Conservation (phyloP, 2,797 vertebrate species). For the Cirrhinus molitorella region DNA sequence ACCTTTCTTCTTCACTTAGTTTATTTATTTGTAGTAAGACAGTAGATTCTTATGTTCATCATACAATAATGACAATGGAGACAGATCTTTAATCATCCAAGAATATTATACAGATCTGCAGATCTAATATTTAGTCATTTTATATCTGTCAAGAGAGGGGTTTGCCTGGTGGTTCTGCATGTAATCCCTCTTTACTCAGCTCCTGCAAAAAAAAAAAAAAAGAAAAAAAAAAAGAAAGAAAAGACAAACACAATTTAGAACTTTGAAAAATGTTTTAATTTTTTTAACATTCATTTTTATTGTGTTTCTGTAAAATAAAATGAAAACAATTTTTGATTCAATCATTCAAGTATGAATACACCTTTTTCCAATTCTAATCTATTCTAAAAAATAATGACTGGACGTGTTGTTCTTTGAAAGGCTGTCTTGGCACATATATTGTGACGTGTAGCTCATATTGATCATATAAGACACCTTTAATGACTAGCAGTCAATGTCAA, state of each 20-base stretch:
- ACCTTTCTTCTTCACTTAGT: not conserved
- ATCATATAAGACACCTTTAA: no score
- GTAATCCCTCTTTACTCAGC: slow-evolving; percentile 4
- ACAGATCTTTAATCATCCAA: not conserved
- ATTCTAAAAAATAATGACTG: not conserved
- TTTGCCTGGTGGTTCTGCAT: not conserved
- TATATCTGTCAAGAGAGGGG: not conserved
- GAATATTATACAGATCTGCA: not conserved
- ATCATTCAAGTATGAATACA: not conserved
- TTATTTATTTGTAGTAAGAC: not conserved
- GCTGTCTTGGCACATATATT: not conserved
- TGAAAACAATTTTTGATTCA: not conserved
- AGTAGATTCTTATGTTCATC: not conserved
- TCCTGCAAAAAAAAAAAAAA: slow-evolving; percentile 1
- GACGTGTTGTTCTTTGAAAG: not conserved
- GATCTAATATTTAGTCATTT: not conserved
- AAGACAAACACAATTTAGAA: not conserved
- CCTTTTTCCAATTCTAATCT: not conserved
- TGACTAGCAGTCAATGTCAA: no score
- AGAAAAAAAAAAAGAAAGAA: not conserved
- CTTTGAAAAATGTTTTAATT: not conserved
- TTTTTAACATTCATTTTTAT: not conserved
- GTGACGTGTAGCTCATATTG: no score
- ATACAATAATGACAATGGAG: not conserved
- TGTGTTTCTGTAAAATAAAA: not conserved